phyloP scores from a whole-genome alignment of 2,113 vertebrate genomes.

The Amazona guildingii region DNA sequence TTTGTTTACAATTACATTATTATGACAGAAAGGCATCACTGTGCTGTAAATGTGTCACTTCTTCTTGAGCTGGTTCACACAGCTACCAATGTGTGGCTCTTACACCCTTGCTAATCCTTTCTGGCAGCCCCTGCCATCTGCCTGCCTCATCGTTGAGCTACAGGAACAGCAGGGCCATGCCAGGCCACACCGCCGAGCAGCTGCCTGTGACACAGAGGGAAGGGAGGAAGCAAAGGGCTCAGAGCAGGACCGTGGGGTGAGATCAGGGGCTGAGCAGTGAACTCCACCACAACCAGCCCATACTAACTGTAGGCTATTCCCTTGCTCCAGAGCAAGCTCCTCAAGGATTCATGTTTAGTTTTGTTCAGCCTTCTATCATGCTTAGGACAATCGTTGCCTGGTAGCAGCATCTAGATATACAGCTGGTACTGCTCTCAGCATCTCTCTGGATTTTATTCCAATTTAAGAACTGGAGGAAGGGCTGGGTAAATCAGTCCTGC shows the following conservation, averaged over 20 bases:
- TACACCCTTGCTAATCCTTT: not conserved
- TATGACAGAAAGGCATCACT: not conserved
- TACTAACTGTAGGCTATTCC: not conserved
- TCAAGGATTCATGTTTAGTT: not conserved
- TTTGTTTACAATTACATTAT: not conserved
- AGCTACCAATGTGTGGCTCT: not conserved
- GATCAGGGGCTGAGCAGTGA: not conserved
- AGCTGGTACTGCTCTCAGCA: not conserved
- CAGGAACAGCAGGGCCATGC: not conserved
- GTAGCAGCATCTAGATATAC: not conserved
- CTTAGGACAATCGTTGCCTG: not conserved
- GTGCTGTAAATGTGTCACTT: not conserved
- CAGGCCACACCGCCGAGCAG: not conserved
- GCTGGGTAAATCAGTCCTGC: not conserved
- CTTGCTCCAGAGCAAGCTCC: not conserved
- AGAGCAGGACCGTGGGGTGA: not conserved
- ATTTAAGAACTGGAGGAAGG: not conserved
- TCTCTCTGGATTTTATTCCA: not conserved
- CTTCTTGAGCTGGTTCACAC: not conserved
- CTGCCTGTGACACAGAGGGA: not conserved
- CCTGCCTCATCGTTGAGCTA: not conserved
- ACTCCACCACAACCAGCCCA: not conserved
- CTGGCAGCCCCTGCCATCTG: not conserved
- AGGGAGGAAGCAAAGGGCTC: not conserved
- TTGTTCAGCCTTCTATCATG: not conserved